Conservation (phyloP, 2,113 vertebrate genomes). For the Hucho hucho region DNA sequence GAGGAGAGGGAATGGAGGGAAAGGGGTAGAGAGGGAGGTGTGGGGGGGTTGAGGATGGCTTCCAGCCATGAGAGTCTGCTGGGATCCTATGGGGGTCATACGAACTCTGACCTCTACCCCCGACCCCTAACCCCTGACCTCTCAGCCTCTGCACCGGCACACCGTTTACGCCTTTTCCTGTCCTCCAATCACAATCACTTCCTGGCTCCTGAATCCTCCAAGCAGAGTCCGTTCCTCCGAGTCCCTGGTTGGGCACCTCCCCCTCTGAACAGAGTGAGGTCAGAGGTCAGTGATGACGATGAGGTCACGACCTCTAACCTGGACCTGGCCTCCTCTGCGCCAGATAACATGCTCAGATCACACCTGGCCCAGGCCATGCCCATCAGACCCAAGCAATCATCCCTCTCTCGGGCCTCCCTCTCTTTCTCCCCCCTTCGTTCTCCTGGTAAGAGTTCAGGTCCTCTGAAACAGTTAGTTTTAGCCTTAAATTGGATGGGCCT, state of each 20-base stretch:
- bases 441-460: no score
- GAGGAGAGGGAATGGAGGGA: background rate
- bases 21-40: no score
- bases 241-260: background rate
- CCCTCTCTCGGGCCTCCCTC: background rate
- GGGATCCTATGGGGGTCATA: background rate
- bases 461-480: background rate
- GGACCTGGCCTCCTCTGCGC: slow-evolving; percentile 39
- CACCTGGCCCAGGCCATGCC: background rate
- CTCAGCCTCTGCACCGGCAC: slow-evolving; percentile 40
- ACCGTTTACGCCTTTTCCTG: background rate
- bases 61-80: slow-evolving; percentile 19
- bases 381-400: background rate
- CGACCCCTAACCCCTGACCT: background rate
- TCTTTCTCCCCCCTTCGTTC: background rate
- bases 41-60: background rate
- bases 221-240: background rate
- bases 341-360: background rate
- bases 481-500: slow-evolving; percentile 5
- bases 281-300: background rate
- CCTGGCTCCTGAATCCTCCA: background rate
- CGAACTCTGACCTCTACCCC: background rate
- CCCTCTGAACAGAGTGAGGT: fast-evolving
- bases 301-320: background rate
- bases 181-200: no score